These are phyloP conservation scores for Bradysia coprophila DNA, from an alignment of 1,140 invertebrate species.

Conservation along the genomic window DNA sequence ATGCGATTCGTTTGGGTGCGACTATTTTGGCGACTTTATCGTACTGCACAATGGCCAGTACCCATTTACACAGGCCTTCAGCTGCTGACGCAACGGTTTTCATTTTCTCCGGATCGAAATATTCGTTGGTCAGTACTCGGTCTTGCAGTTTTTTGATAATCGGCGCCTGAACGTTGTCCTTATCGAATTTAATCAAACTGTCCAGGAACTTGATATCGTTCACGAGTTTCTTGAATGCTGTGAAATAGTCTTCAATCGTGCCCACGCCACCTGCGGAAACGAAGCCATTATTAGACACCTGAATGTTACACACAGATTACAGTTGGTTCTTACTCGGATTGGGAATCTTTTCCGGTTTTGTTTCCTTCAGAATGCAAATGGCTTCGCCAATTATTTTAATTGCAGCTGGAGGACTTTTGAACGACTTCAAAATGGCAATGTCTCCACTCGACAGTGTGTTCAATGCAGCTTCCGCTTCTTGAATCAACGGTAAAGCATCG, in stretches of 20 bases:
- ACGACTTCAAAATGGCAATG: slow-evolving; percentile 88
- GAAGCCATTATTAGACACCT: too few species aligned
- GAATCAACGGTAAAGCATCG: slow-evolving; percentile 83
- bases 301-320: too few species aligned
- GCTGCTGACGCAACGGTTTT: slow-evolving; percentile 56
- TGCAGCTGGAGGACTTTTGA: slow-evolving; percentile 91
- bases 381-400: slow-evolving; percentile 93
- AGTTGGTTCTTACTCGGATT: too few species aligned
- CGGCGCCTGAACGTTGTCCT: slow-evolving; percentile 69
- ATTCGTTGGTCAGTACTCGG: slow-evolving; percentile 63
- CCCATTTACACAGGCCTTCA: slow-evolving; percentile 79
- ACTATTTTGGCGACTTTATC: slow-evolving; percentile 82
- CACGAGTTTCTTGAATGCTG: slow-evolving; percentile 72
- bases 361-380: slow-evolving; percentile 76
- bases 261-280: slow-evolving; percentile 62
- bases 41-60: slow-evolving; percentile 82
- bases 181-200: slow-evolving; percentile 70
- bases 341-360: slow-evolving; percentile 20
- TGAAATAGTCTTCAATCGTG: slow-evolving; percentile 81
- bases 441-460: slow-evolving; percentile 83
- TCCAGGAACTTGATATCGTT: slow-evolving; percentile 84
- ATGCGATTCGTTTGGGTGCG: slow-evolving; percentile 60
- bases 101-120: slow-evolving; percentile 84
- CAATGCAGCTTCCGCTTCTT: slow-evolving; percentile 73
- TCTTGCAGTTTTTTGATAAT: slow-evolving; percentile 71